These are phyloP conservation scores for Cydia fagiglandana DNA, from an alignment of 1,140 invertebrate genomes.

Conservation along the genomic window DNA sequence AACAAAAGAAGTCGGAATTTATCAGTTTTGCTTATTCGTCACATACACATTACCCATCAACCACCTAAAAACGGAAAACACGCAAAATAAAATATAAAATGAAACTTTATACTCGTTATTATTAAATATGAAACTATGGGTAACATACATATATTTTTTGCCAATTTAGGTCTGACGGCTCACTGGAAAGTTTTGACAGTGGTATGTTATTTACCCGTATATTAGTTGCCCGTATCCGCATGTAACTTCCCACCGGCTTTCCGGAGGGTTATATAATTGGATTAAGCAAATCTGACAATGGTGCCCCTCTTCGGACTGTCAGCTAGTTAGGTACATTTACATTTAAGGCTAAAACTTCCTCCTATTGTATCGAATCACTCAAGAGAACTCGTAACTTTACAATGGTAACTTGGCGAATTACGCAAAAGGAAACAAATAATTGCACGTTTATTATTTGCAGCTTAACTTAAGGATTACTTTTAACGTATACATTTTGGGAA, in stretches of 20 bases:
- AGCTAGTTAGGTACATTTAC: slow-evolving; percentile 34
- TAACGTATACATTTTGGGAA: not conserved
- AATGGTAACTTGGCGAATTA: not conserved
- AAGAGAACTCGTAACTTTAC: not conserved
- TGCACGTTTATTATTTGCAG: not conserved
- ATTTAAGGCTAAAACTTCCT: slow-evolving; percentile 36
- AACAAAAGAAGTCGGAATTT: too few species aligned
- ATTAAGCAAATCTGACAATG: slow-evolving; percentile 40
- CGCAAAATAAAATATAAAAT: not conserved
- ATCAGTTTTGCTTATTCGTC: too few species aligned
- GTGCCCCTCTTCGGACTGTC: slow-evolving; percentile 10
- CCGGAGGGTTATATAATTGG: slow-evolving; percentile 45
- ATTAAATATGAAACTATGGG: not conserved
- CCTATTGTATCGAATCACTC: slow-evolving; percentile 28
- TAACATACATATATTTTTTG: not conserved
- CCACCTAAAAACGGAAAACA: too few species aligned
- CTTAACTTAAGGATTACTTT: not conserved
- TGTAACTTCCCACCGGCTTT: slow-evolving; percentile 34
- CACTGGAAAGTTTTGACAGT: slow-evolving; percentile 26
- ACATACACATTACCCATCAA: too few species aligned
- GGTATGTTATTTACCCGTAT: not conserved
- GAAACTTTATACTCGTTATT: too few species aligned
- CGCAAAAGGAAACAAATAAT: not conserved
- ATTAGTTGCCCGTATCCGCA: not conserved
- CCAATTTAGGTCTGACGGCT: not conserved